Base-by-base conservation (phyloP, 2,888 invertebrate genomes). In the Tribolium freemani region DNA sequence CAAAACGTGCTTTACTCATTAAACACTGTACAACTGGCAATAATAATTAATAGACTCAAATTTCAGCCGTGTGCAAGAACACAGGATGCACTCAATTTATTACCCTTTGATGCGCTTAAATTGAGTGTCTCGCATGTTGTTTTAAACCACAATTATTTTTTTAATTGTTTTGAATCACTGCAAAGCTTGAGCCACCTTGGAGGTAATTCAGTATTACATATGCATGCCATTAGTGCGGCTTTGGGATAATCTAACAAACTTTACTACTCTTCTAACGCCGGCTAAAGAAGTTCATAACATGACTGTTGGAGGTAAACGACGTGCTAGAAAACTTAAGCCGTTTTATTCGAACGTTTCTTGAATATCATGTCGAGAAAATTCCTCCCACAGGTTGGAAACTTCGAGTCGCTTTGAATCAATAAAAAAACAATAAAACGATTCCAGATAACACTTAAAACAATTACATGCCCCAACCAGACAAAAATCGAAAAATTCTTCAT, bases 31-130 rank as follows among this genome's bases (percentile, higher is more conserved):
- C 2, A 26, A 26, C 26, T 26, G 5, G 26, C 26, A 26, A 26
- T 26, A 26, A 26, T 26, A 26, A 26, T 26, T 26, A 26, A 26
- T 26, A 26, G 26, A 26, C 5, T 26, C 5, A 26, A 26, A 26
- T 26, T 26, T 26, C 26, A 26, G 26, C 26, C 26, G 21, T 21
- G 9, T 53, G 21, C 21, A 57, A 44, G 10, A 45, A 21, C 10
- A 46, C 61, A 9, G 61, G 61, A 61, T 61, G 26, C 61, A 13
- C 48, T 58, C 61, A 61, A 61, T 61, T 50, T 61, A 45, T 30
- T 31, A 56, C 8, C 56, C 31, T 31, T 56, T 56, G 31, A 31
- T 61, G 48, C 20, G 26, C 5, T 46, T 26, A 31, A 58, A 58
- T 61, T 61, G 61, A 13, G 38, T 58, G 20, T 8, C 48, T 31